Evolutionary conservation across 2,797 vertebrate species (phyloP).

Genomic region (Allobates femoralis): DNA sequence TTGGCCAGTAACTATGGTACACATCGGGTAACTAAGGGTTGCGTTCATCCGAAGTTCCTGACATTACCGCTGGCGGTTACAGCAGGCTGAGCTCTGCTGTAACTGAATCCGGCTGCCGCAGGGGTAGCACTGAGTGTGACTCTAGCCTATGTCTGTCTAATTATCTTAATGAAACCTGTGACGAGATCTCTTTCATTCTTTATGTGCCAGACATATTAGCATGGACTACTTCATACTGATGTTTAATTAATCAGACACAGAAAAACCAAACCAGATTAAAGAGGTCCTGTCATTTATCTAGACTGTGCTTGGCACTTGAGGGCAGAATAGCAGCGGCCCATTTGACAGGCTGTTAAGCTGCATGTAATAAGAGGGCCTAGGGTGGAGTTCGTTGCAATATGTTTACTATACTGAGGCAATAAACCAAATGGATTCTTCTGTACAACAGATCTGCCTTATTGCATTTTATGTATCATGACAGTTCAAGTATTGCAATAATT

Average conservation of each 20-base stretch:
- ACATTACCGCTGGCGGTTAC: no score
- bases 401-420: neutral
- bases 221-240: neutral
- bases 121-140: no score
- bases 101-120: no score
- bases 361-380: neutral
- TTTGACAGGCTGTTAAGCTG: neutral
- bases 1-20: no score
- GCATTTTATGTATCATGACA: neutral
- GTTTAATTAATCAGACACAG: neutral
- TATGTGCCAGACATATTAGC: conserved; percentile 1
- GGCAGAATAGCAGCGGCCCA: neutral
- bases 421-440: neutral
- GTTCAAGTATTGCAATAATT: neutral
- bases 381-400: neutral
- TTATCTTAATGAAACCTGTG: neutral
- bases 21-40: no score
- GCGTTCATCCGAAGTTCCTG: no score
- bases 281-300: neutral
- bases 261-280: conserved; percentile 10
- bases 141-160: no score
- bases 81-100: no score
- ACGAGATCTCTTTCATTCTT: neutral
- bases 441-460: neutral
- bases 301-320: neutral